phyloP scores from a whole-genome alignment of 2,797 vertebrate species.

The Rachycentron canadum region DNA sequence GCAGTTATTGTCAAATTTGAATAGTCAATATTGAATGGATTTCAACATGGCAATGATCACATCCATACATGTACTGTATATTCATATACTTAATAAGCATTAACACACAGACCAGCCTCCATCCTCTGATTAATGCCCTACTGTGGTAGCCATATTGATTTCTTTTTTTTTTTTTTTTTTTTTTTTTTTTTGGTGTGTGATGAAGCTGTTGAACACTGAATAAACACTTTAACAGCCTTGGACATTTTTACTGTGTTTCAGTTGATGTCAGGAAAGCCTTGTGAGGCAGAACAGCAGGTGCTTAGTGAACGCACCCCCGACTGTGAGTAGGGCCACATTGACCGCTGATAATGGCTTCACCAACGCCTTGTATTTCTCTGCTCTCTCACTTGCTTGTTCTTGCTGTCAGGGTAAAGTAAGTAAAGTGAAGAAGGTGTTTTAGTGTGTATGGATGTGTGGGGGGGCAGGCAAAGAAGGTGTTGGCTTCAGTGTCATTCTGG shows the following conservation, averaged over 20 bases:
- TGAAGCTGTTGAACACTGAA: conserved; percentile 45
- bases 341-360: conserved; percentile 38
- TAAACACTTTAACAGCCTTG: conserved; percentile 6
- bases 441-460: not conserved
- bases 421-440: not conserved
- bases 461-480: not conserved
- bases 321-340: conserved; percentile 20
- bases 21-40: conserved; percentile 19
- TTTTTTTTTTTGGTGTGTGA: conserved; percentile 9
- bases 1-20: not conserved
- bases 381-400: not conserved
- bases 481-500: conserved; percentile 12
- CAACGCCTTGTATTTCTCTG: not conserved
- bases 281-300: conserved; percentile 51
- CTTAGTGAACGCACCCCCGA: conserved; percentile 45
- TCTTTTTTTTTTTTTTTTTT: not conserved
- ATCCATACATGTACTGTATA: conserved; percentile 27
- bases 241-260: conserved; percentile 15
- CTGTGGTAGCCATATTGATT: conserved; percentile 50
- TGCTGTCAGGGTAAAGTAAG: not conserved
- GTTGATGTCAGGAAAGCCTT: conserved; percentile 34
- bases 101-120: not conserved
- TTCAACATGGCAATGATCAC: conserved; percentile 27
- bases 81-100: conserved; percentile 6
- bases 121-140: conserved; percentile 31